Evolutionary conservation across 1,140 invertebrate genomes (phyloP), one percentile per base, ranked within the genome.

Genomic region (Drosophila virilis): DNA sequence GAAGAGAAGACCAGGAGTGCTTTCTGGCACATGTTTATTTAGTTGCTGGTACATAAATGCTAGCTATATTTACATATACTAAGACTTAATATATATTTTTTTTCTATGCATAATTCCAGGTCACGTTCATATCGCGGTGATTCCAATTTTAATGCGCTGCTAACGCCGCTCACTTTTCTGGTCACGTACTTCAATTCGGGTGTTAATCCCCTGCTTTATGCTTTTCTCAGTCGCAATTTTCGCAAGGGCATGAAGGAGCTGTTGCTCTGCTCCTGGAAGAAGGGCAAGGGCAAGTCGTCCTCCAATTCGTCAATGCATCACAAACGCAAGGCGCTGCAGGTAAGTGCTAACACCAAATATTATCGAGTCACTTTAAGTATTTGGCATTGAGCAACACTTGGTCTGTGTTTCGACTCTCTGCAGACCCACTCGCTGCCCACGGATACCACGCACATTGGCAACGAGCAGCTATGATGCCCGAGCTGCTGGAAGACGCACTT

Each of bases 111-210:
- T 62, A 22, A 28, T 78, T 94, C 93, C 92, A 95, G 94, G 94
- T 94, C 94, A 64, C 93, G 92, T 69, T 93, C 93, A 72, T 96
- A 96, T 91, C 93, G 95, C 61, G 94, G 94, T 46, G 94, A 94
- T 33, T 95, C 94, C 51, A 93, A 95, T 77, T 95, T 96, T 82
- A 96, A 95, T 84, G 94, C 95, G 12, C 92, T 97, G 1, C 93
- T 97, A 50, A 97, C 97, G 2, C 96, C 97, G 1, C 93, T 96
- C n/a, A 97, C 96, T 8, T 97, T 96, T 92, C 94, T 97, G 45
- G 94, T 97, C 72, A 95, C 96, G 40, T 98, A 97, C 83, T 95
- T 96, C 91, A 97, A 97, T 93, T 97, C 96, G 10, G 97, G 95
- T 37, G 94, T 97, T 61, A 97, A 97, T 93, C 97, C 97, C 1